A percentile compares a stretch with the other conserved stretches of the same genome.
Conservation (phyloP, 2,888 invertebrate genomes). For the Mimachlamys varia region DNA sequence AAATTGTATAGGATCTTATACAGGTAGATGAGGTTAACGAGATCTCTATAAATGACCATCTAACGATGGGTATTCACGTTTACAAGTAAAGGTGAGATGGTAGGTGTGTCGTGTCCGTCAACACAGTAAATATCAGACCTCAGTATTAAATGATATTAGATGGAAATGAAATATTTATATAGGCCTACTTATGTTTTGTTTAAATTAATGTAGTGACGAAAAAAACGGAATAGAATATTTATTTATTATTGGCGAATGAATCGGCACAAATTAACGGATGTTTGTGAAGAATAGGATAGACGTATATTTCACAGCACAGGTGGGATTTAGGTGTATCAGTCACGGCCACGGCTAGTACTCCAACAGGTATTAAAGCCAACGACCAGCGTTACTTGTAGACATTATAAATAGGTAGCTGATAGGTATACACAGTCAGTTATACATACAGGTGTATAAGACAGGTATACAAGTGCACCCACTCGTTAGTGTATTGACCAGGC, state of each 20-base stretch:
- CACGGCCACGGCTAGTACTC: background rate
- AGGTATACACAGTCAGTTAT: slow-evolving; percentile 21
- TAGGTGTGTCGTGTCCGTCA: background rate
- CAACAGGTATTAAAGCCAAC: background rate
- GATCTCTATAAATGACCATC: background rate
- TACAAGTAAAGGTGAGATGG: background rate
- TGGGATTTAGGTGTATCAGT: background rate
- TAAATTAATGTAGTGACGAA: background rate
- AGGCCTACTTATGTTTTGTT: background rate
- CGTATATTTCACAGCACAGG: background rate
- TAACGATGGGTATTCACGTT: background rate
- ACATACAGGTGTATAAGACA: background rate
- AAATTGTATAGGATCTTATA: background rate
- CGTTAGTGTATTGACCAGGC: slow-evolving; percentile 28
- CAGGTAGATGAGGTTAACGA: background rate
- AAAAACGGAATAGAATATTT: background rate
- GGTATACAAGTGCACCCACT: slow-evolving; percentile 1
- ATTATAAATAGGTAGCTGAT: background rate
- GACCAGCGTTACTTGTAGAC: background rate
- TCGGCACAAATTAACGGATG: slow-evolving; percentile 8
- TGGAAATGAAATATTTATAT: background rate
- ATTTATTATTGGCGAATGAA: background rate
- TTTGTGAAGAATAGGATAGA: slow-evolving; percentile 4
- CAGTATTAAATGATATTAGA: background rate
- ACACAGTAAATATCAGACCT: background rate